Percentiles rank a stretch among this genome's conserved stretches.
phyloP scores from a whole-genome alignment of 2,113 vertebrate species.

The Bos javanicus region DNA sequence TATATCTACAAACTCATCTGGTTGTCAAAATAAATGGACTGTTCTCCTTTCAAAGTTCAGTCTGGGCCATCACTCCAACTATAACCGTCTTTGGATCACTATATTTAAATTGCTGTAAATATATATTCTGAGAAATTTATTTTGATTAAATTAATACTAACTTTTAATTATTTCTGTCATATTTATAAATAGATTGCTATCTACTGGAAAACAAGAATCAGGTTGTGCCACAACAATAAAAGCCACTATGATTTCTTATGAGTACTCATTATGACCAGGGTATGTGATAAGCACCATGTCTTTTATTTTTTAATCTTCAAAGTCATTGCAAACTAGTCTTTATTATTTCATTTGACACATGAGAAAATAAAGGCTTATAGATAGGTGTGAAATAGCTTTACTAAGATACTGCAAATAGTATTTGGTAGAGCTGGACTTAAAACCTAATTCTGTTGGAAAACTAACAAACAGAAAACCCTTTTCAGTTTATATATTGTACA shows the following conservation, averaged over 20 bases:
- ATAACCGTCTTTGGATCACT: background rate
- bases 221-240: background rate
- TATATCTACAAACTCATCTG: background rate
- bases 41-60: background rate
- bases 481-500: background rate
- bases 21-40: background rate
- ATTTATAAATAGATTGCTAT: background rate
- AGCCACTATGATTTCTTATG: background rate
- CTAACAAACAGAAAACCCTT: background rate
- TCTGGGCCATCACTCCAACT: background rate
- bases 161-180: background rate
- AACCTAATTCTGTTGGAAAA: background rate
- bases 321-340: background rate
- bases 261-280: background rate
- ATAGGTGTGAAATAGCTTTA: background rate
- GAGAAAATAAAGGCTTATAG: background rate
- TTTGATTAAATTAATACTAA: background rate
- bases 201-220: background rate
- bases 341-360: background rate
- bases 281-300: background rate
- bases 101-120: background rate
- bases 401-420: background rate
- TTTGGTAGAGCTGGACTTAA: background rate
- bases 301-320: background rate
- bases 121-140: background rate